A percentile compares a stretch with the other conserved stretches of the same genome.
These are phyloP conservation scores for Chloromyia formosa DNA, from an alignment of 2,888 invertebrate genomes.

Conservation along the genomic window DNA sequence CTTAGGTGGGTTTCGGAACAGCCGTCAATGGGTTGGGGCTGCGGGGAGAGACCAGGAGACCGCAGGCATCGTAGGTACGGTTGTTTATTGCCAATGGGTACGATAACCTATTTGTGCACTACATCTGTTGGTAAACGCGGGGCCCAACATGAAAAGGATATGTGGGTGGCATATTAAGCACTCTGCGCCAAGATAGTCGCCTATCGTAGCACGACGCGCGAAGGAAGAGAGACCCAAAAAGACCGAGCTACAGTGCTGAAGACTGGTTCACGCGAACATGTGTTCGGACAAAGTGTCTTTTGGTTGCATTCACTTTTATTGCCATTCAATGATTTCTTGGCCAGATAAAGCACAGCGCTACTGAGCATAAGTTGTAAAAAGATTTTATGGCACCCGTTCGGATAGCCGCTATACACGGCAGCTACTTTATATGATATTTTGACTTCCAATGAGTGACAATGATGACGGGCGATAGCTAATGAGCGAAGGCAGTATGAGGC, in stretches of 20 bases:
- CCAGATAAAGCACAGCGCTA: conserved; percentile 42
- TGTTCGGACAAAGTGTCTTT: conserved; percentile 45
- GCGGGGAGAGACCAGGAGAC: not conserved
- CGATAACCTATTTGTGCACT: conserved; percentile 46
- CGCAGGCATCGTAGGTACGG: conserved; percentile 31
- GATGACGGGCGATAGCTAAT: conserved; percentile 22
- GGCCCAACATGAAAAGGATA: conserved; percentile 14
- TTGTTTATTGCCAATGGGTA: conserved; percentile 46
- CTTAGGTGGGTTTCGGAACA: conserved; percentile 17
- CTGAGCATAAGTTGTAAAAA: conserved; percentile 14
- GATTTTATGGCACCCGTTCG: conserved; percentile 22
- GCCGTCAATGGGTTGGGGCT: too few species aligned
- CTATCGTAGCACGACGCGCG: conserved; percentile 23
- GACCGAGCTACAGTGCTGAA: conserved; percentile 38
- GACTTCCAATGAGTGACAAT: conserved; percentile 29
- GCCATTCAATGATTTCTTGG: conserved; percentile 40
- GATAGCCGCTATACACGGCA: conserved; percentile 19
- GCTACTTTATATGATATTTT: conserved; percentile 17
- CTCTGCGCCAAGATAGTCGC: conserved; percentile 24
- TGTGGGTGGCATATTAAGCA: conserved; percentile 40
- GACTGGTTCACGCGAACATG: conserved; percentile 46
- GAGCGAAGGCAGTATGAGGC: not conserved
- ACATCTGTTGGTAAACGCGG: conserved; percentile 30
- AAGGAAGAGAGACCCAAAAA: conserved; percentile 31
- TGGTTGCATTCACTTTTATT: conserved; percentile 45